Evolutionary conservation across 2,888 invertebrate species (phyloP).

Genomic region (Zygogramma bicolorata): DNA sequence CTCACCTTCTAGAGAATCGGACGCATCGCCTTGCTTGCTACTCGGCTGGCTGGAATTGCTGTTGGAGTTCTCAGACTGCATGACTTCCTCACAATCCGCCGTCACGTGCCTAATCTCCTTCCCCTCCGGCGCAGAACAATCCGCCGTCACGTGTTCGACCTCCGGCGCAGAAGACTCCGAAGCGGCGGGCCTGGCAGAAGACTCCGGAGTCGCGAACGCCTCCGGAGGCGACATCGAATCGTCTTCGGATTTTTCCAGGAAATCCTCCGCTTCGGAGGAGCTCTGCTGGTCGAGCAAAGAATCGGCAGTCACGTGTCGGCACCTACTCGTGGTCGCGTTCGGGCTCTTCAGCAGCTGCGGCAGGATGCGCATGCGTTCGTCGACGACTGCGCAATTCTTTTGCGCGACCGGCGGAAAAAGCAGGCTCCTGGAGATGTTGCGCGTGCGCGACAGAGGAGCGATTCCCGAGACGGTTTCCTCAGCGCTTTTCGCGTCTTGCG

Average conservation of each 20-base stretch:
- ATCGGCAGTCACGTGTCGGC: constrained; percentile 34
- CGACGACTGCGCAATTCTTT: not conserved
- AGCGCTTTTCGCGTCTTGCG: constrained; percentile 61
- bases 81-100: constrained; percentile 46
- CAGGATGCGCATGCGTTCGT: not conserved
- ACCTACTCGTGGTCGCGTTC: not conserved
- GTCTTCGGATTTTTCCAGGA: not conserved
- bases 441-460: not conserved
- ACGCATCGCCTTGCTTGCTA: constrained; percentile 16
- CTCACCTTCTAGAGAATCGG: constrained; percentile 10
- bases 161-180: not conserved
- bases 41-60: constrained; percentile 25
- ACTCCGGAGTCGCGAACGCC: not conserved
- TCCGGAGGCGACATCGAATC: not conserved
- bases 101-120: constrained; percentile 52
- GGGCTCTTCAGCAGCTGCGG: not conserved
- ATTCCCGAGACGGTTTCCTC: constrained; percentile 28
- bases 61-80: constrained; percentile 24
- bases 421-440: not conserved
- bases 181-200: not conserved
- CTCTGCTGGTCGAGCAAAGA: not conserved
- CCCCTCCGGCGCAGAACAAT: not conserved
- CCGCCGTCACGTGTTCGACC: not conserved
- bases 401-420: not conserved
- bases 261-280: not conserved